These are phyloP conservation scores for Germaria angustata DNA, from an alignment of 2,888 invertebrate genomes.

Conservation along the genomic window DNA sequence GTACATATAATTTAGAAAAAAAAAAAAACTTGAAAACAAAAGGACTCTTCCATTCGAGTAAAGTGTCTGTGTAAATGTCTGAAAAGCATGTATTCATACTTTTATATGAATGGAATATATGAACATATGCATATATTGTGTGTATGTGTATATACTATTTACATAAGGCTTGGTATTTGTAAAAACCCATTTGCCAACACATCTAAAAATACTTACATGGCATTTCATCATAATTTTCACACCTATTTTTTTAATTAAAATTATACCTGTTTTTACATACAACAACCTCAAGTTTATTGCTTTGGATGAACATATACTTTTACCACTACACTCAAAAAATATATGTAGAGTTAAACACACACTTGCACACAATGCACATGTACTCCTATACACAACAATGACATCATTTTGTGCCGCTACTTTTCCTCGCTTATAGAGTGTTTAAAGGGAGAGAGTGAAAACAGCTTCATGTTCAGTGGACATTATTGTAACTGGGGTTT, in stretches of 20 bases:
- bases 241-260: constrained; percentile 62
- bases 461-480: constrained; percentile 4
- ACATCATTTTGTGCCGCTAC: neutral
- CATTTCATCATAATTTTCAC: constrained; percentile 47
- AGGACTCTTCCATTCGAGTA: neutral
- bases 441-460: neutral
- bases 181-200: neutral
- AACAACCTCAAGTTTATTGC: neutral
- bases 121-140: neutral
- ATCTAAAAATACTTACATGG: neutral
- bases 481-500: constrained; percentile 6
- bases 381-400: too few relatives aligned
- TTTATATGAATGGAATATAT: neutral
- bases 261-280: constrained; percentile 37
- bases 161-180: neutral
- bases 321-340: neutral
- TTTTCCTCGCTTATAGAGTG: neutral
- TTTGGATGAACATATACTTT: neutral
- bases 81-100: neutral
- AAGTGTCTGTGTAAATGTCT: constrained; percentile 29
- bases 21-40: neutral
- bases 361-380: neutral
- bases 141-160: neutral
- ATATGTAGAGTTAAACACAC: neutral
- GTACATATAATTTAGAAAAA: neutral